Evolutionary conservation across 92 coral and sea anemone genomes (phyloP), one percentile per base, ranked within the genome.

Genomic region (Epizoanthus rinbou): DNA sequence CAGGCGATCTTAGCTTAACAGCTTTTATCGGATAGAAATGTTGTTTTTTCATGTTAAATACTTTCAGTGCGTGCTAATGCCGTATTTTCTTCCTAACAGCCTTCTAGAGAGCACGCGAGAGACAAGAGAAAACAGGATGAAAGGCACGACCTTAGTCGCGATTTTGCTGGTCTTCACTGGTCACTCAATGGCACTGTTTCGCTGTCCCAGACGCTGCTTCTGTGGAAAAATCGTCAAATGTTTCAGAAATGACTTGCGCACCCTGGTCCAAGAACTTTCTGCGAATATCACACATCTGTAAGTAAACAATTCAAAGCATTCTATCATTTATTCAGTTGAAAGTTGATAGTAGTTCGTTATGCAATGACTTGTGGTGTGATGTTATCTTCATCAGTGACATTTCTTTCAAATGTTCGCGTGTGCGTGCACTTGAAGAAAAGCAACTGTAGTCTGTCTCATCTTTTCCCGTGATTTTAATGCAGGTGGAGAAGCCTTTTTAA

Each of bases 251-350:
- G 95, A 93, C 67, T 88, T 95, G 58, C 67, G 88, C 50, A 80
- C 89, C 23, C 91, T 95, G 25, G 80, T 62, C 80, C 80, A 81
- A 59, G 86, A 86, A n/a, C 88, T 95, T 14, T 93, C 98, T 2
- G 73, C 79, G 23, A 91, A 95, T 79, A 88, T 89, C 76, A 95
- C 98, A 58, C 76, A 90, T 7, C 88, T 95, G 98, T 95, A 84
- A 95, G 98, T 91, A 90, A 52, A 75, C 71, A 14, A 59, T 78
- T 78, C 6, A 43, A 22, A 57, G 33, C 52, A n/a, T 78, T 78
- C 41, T 63, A 21, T 21, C 21, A n/a, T 60, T 50, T 50, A 50
- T 50, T 50, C 54, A 50, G 2, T 10, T 50, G 54, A 9, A 50
- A 50, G 54, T 50, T 76, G 54, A 60, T 59, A 31, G 10, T 33